Conservation (phyloP, 2,888 invertebrate species). For the Eulithis testata region DNA sequence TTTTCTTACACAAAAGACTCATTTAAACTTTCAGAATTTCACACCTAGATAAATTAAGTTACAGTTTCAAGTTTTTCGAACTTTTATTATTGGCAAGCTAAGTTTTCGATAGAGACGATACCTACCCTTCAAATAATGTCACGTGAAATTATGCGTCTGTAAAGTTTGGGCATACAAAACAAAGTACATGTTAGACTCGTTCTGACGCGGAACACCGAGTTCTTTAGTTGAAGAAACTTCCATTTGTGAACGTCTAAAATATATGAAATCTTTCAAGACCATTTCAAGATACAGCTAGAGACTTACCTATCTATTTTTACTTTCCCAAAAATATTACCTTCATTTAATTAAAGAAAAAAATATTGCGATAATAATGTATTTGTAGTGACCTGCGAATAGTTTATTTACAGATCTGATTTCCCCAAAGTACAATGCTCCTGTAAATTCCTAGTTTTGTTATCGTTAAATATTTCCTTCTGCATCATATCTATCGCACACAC, state of each 20-base stretch:
- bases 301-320: no score
- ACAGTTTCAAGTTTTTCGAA: conserved; percentile 30
- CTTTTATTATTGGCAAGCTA: conserved; percentile 30
- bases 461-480: conserved; percentile 55
- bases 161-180: conserved; percentile 39
- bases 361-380: no score
- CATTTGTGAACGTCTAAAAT: not conserved
- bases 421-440: conserved; percentile 50
- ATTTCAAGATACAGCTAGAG: no score
- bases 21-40: conserved; percentile 12
- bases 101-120: conserved; percentile 26
- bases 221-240: conserved; percentile 14
- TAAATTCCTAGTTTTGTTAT: conserved; percentile 48
- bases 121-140: conserved; percentile 27
- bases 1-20: conserved; percentile 13
- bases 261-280: not conserved
- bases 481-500: conserved; percentile 48
- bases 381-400: no score
- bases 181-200: conserved; percentile 25
- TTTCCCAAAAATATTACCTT: no score
- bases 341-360: no score
- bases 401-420: conserved; percentile 16
- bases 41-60: conserved; percentile 29
- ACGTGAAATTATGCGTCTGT: conserved; percentile 48
- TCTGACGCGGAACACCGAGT: conserved; percentile 23